These are phyloP conservation scores for Drosophila willistoni DNA, from an alignment of 1,140 invertebrate genomes.

Conservation along the genomic window DNA sequence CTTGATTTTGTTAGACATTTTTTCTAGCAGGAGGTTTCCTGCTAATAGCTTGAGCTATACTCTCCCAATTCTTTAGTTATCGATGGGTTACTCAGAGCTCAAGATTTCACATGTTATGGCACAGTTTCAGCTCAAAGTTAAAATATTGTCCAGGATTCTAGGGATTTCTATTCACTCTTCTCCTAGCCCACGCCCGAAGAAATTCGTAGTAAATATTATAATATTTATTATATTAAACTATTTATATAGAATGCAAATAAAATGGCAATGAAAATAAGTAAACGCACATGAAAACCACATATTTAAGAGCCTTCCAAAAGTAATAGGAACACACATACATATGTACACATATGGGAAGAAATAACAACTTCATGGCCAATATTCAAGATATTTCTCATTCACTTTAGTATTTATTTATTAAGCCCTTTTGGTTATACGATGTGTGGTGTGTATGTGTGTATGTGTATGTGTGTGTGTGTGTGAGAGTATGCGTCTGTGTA, in stretches of 20 bases:
- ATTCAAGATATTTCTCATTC: background rate
- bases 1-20: too few species aligned
- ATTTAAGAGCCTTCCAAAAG: background rate
- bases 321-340: background rate
- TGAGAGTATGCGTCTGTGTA: background rate
- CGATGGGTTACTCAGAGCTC: too few species aligned
- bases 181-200: too few species aligned
- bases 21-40: too few species aligned
- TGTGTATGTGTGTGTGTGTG: background rate
- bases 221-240: background rate
- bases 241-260: background rate
- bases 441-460: background rate
- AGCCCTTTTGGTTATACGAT: background rate
- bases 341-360: background rate
- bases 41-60: too few species aligned
- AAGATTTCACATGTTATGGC: too few species aligned
- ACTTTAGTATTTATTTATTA: conserved; percentile 10
- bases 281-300: background rate
- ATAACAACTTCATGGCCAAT: background rate
- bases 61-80: too few species aligned
- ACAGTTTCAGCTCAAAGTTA: too few species aligned
- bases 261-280: conserved; percentile 5
- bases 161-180: too few species aligned
- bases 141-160: too few species aligned
- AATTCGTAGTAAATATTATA: too few species aligned